Evolutionary conservation across 2,888 invertebrate genomes (phyloP).

Genomic region (Monopis laevigella): DNA sequence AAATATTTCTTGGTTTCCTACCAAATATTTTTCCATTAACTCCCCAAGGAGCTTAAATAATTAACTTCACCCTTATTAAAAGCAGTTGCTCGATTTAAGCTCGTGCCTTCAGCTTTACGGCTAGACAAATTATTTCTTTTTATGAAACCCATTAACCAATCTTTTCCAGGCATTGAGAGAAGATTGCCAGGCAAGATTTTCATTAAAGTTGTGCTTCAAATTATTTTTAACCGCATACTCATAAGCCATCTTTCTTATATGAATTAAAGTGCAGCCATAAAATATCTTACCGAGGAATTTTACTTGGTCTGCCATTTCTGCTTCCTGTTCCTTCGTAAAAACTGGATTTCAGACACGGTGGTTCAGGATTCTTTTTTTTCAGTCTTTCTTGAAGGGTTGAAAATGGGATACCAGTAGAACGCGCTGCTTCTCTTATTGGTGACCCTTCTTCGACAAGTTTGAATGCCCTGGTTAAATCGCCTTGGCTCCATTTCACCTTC

Average conservation of each 20-base stretch:
- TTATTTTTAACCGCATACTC: slow-evolving; percentile 13
- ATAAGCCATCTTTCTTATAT: slow-evolving; percentile 15
- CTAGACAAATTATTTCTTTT: slow-evolving; percentile 14
- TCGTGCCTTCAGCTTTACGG: slow-evolving; percentile 14
- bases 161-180: not conserved
- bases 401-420: slow-evolving; percentile 8
- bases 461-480: slow-evolving; percentile 4
- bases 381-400: slow-evolving; percentile 15
- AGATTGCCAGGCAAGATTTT: too few species aligned
- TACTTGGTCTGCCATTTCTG: slow-evolving; percentile 14
- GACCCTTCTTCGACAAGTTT: not conserved
- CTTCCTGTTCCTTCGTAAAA: slow-evolving; percentile 14
- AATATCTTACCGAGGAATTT: slow-evolving; percentile 15
- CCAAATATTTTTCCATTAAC: slow-evolving; percentile 15
- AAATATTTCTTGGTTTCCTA: slow-evolving; percentile 13
- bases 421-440: not conserved
- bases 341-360: slow-evolving; percentile 12
- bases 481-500: slow-evolving; percentile 11
- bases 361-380: slow-evolving; percentile 14
- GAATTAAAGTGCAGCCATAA: slow-evolving; percentile 13
- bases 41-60: slow-evolving; percentile 9
- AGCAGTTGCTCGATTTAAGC: slow-evolving; percentile 13
- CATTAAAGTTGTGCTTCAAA: not conserved
- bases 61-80: slow-evolving; percentile 15
- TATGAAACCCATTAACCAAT: slow-evolving; percentile 10